A percentile compares a stretch with the other conserved stretches of the same genome.
phyloP scores from a whole-genome alignment of 2,113 vertebrate genomes.

The Mustela nigripes region DNA sequence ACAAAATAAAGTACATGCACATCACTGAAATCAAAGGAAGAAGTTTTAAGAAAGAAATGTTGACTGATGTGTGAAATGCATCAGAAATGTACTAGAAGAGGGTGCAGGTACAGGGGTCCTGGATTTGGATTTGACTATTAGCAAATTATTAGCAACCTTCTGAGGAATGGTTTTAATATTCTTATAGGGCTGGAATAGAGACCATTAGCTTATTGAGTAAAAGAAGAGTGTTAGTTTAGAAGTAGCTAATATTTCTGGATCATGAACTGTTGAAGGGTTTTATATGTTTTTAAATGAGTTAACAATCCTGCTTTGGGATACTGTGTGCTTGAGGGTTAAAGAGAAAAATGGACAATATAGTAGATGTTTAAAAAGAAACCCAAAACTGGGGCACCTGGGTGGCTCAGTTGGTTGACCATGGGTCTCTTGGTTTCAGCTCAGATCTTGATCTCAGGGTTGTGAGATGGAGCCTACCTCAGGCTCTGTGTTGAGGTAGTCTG shows the following conservation, averaged over 20 bases:
- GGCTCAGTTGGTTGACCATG: neutral
- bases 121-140: neutral
- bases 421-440: neutral
- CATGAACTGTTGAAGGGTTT: neutral
- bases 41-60: neutral
- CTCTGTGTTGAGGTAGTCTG: neutral
- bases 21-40: neutral
- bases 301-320: neutral
- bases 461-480: neutral
- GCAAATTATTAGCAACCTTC: neutral
- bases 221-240: neutral
- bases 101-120: neutral
- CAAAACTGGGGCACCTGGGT: neutral
- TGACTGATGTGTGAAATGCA: neutral
- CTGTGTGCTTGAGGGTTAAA: neutral
- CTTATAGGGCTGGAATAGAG: neutral
- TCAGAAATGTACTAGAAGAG: neutral
- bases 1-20: neutral
- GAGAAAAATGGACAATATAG: neutral
- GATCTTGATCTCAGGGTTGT: neutral
- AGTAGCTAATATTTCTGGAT: neutral
- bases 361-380: neutral
- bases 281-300: neutral
- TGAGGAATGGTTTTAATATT: slow-evolving; percentile 7
- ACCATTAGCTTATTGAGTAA: neutral